Base-by-base conservation (phyloP, 2,797 vertebrate species). In the Dicrostonyx torquatus region DNA sequence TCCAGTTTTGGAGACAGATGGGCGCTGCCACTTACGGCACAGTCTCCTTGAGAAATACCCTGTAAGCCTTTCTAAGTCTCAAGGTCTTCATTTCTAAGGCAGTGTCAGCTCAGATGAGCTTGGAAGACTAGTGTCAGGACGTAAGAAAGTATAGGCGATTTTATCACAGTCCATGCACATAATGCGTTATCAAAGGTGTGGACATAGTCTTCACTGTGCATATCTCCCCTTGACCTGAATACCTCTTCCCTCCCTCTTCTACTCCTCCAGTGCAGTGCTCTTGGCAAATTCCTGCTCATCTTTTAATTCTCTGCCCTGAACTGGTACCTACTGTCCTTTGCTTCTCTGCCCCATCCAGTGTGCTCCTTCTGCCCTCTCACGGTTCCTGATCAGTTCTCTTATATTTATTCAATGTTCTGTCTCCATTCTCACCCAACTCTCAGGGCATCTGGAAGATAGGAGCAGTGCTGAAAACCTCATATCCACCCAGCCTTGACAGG, bases 1-100 rank as follows among this genome's bases (percentile, higher is more conserved):
- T 58, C 34, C 34, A 62, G 70, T 62, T 40, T 66, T 50, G 34
- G 70, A 82, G 45, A 92, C 82, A 97, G 79, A 91, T 76, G 84
- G 92, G 18, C 37, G 77, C 75, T 89, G 75, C n/a, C 34, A 70
- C 31, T 96, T 43, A 73, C 0, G 34, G 29, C 58, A 37, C 55
- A 82, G 55, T 87, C 77, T 92, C 29, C 80, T 83, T 64, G 40
- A 91, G 91, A 88, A 93, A 82, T 43, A 68, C n/a, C n/a, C 29
- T 40, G 45, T n/a, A 80, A 91, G 89, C 20, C 43, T 75, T 93
- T 72, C 64, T 62, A 66, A 94, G 86, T 62, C 37, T 53, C 72
- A 84, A 55, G 58, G 77, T 83, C 34, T 82, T 93, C 34, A 76
- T 83, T 91, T 95, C 37, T 58, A 66, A 79, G 78, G 26, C 64